Percentiles rank a stretch among this genome's conserved stretches.
Conservation (phyloP, 1,140 invertebrate species). For the Arctopsyche grandis region DNA sequence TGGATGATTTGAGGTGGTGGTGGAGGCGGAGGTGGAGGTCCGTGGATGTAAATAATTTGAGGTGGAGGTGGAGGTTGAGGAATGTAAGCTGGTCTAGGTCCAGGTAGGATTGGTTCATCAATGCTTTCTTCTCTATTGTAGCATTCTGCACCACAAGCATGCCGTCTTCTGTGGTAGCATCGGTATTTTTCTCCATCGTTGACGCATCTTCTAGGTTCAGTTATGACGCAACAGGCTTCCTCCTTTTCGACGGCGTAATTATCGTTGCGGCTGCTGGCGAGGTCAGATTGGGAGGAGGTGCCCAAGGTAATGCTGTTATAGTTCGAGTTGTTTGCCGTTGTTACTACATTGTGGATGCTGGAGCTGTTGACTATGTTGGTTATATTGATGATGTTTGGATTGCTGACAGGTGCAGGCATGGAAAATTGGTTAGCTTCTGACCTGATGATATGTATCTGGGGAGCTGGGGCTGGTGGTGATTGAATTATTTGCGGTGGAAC, state of each 20-base stretch:
- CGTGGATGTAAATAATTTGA: too few relatives aligned
- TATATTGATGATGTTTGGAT: too few relatives aligned
- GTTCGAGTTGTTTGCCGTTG: slow-evolving; percentile 12
- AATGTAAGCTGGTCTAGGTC: neutral
- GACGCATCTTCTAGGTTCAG: neutral
- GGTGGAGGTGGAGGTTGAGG: neutral
- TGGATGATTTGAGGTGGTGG: too few relatives aligned
- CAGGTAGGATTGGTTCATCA: neutral
- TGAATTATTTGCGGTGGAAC: neutral
- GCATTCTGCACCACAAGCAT: slow-evolving; percentile 8
- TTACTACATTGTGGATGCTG: slow-evolving; percentile 8
- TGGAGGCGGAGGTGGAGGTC: too few relatives aligned
- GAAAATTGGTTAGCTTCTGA: neutral
- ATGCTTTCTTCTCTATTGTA: neutral
- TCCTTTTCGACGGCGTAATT: neutral
- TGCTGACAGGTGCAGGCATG: neutral
- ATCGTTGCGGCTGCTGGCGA: neutral
- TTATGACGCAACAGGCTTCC: slow-evolving; percentile 21
- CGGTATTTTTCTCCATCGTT: neutral
- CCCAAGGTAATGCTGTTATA: slow-evolving; percentile 8
- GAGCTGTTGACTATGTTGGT: slow-evolving; percentile 16
- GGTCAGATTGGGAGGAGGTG: neutral
- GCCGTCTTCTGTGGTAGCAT: slow-evolving; percentile 21
- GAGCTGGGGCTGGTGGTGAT: neutral
- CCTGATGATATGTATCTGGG: neutral